Base-by-base conservation (phyloP, 92 coral and sea anemone genomes). In the Palythoa grandiflora region DNA sequence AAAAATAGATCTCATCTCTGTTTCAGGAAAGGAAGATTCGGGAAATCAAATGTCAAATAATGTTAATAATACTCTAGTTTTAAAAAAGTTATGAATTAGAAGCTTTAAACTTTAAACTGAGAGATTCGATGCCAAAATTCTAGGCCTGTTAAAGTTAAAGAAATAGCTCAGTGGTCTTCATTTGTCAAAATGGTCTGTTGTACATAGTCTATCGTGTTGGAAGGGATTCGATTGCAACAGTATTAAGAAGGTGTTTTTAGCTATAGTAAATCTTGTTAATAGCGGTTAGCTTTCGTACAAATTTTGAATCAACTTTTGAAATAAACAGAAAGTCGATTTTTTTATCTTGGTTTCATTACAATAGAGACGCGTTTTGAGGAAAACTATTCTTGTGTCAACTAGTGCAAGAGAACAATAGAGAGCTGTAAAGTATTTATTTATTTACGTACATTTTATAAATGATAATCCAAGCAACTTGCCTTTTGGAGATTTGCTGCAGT, bases 401-500 rank as follows among this genome's bases (percentile, higher is more conserved):
- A 77, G 83, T 77, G 83, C 66, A 76, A 76, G 36, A 5, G 6
- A 4, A 40, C 7, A 50, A 44, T 9, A 5, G 35, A 73, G 38
- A 7, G 13, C 57, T 73, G 70, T 9, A 37, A 73, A 15, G 54
- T 73, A 73, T 73, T 73, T 73, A 73, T 73, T 73, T 73, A 63
- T 73, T 44, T 50, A 73, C 78, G 28, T 73, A 40, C 78, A 40
- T 73, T 72, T 73, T 20, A 73, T 44, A 73, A 47, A 73, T 73
- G 78, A 73, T 16, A 17, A 73, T 13, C 78, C 9, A 38, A 40
- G 54, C 17, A n/a, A 44, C 35, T 40, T 47, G 52, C 20, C 14
- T 73, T 73, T 70, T 73, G 21, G 28, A 39, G 13, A 9, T 48
- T 39, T 48, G 14, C 35, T 63, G 19, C 3, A 55, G 17, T 11